phyloP scores from a whole-genome alignment of 2,113 vertebrate species.

The Dipodomys merriami region DNA sequence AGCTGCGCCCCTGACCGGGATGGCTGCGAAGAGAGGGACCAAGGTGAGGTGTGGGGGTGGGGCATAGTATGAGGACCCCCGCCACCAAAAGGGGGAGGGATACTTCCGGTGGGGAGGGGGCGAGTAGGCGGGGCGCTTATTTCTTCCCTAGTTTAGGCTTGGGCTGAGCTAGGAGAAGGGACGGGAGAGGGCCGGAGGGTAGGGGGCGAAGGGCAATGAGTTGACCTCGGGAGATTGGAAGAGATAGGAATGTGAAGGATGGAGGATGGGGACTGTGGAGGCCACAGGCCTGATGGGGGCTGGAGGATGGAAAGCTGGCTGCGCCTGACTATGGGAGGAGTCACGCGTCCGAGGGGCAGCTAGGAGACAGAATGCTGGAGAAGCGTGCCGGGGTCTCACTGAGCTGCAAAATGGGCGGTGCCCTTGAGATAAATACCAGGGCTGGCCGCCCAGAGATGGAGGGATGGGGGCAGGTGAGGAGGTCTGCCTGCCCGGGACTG shows the following conservation, averaged over 20 bases:
- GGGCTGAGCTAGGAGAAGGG: neutral
- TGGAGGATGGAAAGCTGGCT: neutral
- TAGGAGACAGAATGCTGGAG: neutral
- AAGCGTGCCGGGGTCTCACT: neutral
- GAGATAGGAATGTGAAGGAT: neutral
- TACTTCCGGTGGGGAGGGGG: constrained; percentile 79
- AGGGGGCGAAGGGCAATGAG: neutral
- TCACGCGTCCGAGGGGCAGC: neutral
- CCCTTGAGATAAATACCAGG: constrained; percentile 60
- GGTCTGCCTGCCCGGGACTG: neutral
- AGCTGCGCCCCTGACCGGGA: constrained; percentile 80
- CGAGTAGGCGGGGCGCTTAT: constrained; percentile 50
- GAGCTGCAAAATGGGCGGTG: constrained; percentile 50
- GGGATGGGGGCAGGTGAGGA: constrained; percentile 53
- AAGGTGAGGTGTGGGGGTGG: constrained; percentile 83
- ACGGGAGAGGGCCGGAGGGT: too few species aligned
- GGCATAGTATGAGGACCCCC: constrained; percentile 67
- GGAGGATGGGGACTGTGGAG: constrained; percentile 12
- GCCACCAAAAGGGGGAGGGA: constrained; percentile 59
- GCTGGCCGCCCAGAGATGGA: neutral
- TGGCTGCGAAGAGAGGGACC: constrained; percentile 82
- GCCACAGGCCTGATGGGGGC: constrained; percentile 33
- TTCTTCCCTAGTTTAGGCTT: neutral
- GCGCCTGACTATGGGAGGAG: constrained; percentile 14
- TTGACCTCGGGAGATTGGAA: neutral